phyloP scores from a whole-genome alignment of 2,888 invertebrate genomes.

The Holacanthella duospinosa region DNA sequence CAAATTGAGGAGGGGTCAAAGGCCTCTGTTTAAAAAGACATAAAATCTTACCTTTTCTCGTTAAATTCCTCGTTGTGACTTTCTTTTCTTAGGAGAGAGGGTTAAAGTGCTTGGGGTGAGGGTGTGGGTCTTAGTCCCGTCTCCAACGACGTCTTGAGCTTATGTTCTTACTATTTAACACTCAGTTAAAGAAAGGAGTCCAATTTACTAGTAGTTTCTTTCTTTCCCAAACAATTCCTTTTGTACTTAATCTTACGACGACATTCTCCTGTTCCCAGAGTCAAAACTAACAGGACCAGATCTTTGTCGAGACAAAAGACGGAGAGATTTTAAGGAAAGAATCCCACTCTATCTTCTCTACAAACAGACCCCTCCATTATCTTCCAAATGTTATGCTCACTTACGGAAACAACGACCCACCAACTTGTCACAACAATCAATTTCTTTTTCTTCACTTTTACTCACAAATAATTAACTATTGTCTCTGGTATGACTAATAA shows the following conservation, averaged over 20 bases:
- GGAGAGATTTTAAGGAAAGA: not conserved
- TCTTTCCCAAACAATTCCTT: constrained; percentile 10
- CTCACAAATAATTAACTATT: no score
- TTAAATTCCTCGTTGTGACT: not conserved
- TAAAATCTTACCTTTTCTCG: not conserved
- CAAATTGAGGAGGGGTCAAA: not conserved
- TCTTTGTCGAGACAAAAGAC: no score
- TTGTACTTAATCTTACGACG: not conserved
- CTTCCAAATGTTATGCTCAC: constrained; percentile 14
- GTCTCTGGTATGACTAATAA: no score
- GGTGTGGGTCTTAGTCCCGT: not conserved
- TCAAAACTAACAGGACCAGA: not conserved
- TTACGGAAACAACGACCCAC: constrained; percentile 16
- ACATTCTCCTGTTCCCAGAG: not conserved
- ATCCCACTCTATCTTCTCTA: not conserved
- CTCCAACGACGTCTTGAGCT: not conserved
- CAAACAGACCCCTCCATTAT: no score
- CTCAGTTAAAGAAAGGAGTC: not conserved
- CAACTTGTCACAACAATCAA: constrained; percentile 21
- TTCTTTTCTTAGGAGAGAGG: not conserved
- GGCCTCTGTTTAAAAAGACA: not conserved
- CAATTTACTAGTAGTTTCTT: not conserved
- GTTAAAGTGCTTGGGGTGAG: not conserved
- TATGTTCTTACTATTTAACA: not conserved
- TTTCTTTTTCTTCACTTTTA: no score